These are phyloP conservation scores for Thalassophryne amazonica DNA, from an alignment of 2,797 vertebrate species.

Conservation along the genomic window DNA sequence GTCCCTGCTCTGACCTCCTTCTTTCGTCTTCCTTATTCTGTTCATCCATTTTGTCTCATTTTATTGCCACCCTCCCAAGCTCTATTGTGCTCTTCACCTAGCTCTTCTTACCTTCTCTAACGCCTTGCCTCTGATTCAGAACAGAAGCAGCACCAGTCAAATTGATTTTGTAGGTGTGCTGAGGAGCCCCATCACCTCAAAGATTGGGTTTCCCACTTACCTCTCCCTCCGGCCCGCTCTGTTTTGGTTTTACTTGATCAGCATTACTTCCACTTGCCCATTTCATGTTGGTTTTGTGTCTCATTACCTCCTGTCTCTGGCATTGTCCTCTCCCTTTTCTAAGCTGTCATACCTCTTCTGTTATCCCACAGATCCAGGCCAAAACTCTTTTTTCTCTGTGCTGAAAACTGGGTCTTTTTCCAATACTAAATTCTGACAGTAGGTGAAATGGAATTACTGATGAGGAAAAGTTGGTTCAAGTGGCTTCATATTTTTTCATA, in stretches of 20 bases:
- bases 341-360: not conserved
- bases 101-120: slow-evolving; percentile 32
- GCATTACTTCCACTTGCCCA: slow-evolving; percentile 22
- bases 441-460: no score
- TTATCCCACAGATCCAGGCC: not conserved
- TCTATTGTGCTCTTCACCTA: slow-evolving; percentile 39
- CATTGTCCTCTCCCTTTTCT: not conserved
- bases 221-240: slow-evolving; percentile 45
- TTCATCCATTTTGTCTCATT: slow-evolving; percentile 35
- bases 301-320: slow-evolving; percentile 2
- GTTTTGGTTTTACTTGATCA: slow-evolving; percentile 36
- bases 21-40: slow-evolving; percentile 17
- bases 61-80: slow-evolving; percentile 27
- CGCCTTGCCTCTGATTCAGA: slow-evolving; percentile 57
- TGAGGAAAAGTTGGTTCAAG: no score
- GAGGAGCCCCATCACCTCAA: slow-evolving; percentile 70
- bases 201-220: slow-evolving; percentile 69
- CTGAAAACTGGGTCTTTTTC: no score
- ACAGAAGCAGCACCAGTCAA: slow-evolving; percentile 66
- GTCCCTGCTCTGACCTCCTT: slow-evolving; percentile 50
- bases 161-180: slow-evolving; percentile 74
- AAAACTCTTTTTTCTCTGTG: not conserved
- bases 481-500: no score
- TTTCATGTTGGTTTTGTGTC: not conserved
- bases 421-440: no score